Percentiles rank a stretch among this genome's conserved stretches.
phyloP scores from a whole-genome alignment of 2,113 vertebrate genomes.

The Atlantisia rogersi region DNA sequence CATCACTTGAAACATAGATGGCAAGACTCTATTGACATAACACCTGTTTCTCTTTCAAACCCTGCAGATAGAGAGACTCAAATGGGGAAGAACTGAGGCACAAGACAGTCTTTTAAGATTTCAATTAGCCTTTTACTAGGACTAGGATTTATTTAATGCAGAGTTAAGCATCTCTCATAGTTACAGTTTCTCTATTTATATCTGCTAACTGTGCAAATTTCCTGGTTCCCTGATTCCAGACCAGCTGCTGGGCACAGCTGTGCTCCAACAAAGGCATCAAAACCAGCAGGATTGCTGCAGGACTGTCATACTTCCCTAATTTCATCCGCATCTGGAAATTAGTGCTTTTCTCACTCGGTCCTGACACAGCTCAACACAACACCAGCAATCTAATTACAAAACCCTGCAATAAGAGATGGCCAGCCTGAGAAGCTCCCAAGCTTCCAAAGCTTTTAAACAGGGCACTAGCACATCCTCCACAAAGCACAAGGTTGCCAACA shows the following conservation, averaged over 20 bases:
- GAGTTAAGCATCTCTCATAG: constrained; percentile 59
- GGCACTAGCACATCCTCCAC: background rate
- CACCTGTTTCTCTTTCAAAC: constrained; percentile 44
- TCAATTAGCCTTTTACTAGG: constrained; percentile 56
- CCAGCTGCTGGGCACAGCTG: constrained; percentile 78
- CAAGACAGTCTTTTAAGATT: constrained; percentile 66
- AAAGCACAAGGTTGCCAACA: background rate
- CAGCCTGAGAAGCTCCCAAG: background rate
- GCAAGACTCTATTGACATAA: background rate
- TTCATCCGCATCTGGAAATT: constrained; percentile 51
- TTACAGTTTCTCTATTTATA: constrained; percentile 66
- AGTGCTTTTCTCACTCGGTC: constrained; percentile 7
- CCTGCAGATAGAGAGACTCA: constrained; percentile 4
- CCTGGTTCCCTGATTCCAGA: constrained; percentile 64
- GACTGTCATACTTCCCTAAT: constrained; percentile 44
- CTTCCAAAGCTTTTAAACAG: background rate
- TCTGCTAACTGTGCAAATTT: constrained; percentile 72
- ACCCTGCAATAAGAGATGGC: background rate
- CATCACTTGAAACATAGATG: constrained; percentile 7
- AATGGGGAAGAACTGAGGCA: constrained; percentile 28
- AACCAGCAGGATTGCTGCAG: constrained; percentile 41
- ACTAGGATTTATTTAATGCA: constrained; percentile 50
- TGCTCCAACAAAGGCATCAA: constrained; percentile 62
- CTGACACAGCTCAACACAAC: constrained; percentile 30
- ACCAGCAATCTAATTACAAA: background rate